These are phyloP conservation scores for Chaenodraco wilsoni DNA, from an alignment of 2,797 vertebrate genomes.

Conservation along the genomic window DNA sequence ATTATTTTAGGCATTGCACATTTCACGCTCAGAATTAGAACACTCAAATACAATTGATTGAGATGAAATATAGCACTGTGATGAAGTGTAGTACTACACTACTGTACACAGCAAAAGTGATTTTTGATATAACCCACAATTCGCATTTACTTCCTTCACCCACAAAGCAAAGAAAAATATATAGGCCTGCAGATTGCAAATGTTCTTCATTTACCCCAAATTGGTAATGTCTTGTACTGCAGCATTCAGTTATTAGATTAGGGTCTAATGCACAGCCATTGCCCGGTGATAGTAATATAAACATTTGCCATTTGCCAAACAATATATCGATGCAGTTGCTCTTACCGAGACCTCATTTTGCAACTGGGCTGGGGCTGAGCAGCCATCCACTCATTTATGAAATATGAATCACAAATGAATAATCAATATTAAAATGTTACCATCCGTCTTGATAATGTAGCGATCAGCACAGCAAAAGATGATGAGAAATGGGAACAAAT, in stretches of 20 bases:
- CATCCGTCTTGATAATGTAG: too few relatives aligned
- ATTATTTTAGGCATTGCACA: not conserved
- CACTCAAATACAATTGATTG: not conserved
- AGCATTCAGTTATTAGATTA: not conserved
- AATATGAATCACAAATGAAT: constrained; percentile 1
- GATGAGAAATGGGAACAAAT: constrained; percentile 38
- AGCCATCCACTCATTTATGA: not conserved
- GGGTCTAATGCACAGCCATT: not conserved
- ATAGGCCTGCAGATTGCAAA: not conserved
- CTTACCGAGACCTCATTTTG: not conserved
- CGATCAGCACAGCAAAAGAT: not conserved
- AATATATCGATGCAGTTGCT: not conserved
- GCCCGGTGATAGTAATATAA: not conserved
- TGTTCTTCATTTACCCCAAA: too few relatives aligned
- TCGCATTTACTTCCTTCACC: not conserved
- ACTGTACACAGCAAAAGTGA: too few relatives aligned
- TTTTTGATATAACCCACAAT: not conserved
- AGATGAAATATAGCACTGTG: not conserved
- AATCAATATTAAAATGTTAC: not conserved
- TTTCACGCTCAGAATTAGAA: not conserved
- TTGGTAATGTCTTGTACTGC: too few relatives aligned
- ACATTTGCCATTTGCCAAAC: not conserved
- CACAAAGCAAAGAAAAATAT: not conserved
- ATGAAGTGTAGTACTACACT: not conserved
- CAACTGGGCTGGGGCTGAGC: not conserved